Conservation (phyloP, 1,140 invertebrate species). For the Orchestia grillus region DNA sequence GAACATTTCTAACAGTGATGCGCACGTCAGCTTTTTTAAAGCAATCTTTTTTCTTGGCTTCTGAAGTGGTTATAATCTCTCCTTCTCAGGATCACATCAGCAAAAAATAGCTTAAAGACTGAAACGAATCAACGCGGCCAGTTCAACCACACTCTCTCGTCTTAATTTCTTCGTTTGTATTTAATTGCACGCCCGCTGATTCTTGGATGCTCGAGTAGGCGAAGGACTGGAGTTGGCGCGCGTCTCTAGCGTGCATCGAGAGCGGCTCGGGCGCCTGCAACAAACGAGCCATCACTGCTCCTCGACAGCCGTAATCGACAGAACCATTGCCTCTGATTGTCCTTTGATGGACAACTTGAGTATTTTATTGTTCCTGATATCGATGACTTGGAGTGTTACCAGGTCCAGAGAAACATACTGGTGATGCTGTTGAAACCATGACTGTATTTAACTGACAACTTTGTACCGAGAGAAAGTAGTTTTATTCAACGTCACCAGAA, state of each 20-base stretch:
- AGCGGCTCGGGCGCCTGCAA: neutral
- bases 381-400: neutral
- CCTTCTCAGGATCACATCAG: neutral
- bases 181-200: neutral
- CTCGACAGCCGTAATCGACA: conserved; percentile 25
- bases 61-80: neutral
- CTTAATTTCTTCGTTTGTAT: neutral
- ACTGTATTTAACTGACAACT: neutral
- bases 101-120: neutral
- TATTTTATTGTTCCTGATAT: neutral
- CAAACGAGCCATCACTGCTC: conserved; percentile 30
- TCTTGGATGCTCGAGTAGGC: neutral
- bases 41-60: neutral
- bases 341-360: neutral
- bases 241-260: neutral
- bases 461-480: neutral
- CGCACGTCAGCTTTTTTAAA: neutral
- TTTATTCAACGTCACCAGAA: neutral
- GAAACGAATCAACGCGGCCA: neutral
- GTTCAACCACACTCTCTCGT: neutral
- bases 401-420: neutral
- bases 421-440: neutral
- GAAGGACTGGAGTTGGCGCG: neutral
- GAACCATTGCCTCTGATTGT: conserved; percentile 9
- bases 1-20: neutral